Base-by-base conservation (phyloP, 2,113 vertebrate genomes). In the Pipra filicauda region DNA sequence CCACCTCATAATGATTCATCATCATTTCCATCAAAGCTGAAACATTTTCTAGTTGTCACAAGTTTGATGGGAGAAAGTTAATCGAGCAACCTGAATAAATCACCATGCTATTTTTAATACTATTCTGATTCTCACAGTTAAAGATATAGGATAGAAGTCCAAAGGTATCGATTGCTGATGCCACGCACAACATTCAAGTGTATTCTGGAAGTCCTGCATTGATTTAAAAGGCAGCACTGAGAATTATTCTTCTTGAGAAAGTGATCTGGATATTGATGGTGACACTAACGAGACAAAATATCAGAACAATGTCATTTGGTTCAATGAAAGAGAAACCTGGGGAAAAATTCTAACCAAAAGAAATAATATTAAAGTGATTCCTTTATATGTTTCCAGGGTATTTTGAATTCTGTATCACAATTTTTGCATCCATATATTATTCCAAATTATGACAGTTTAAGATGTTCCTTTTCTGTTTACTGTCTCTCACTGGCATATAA, bases 161-260 rank as follows among this genome's bases (percentile, higher is more conserved):
- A 57, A 86, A 93, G 16, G 13, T 18, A 8, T 62, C 33, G 71
- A 6, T 19, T 64, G 35, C 35, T 93, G 43, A 57, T 88, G 51
- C 17, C 43, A 59, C 48, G 12, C 23, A 43, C 15, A 84, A 30
- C 8, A 74, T 74, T 74, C 17, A 64, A 59, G 33, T 21, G 2
- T 44, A 72, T 65, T 87, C 39, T 4, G 2, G 27, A 92, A 88
- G 46, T 64, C 11, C 24, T 84, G 48, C 16, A 75, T 81, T 78
- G 80, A 90, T 93, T 88, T 91, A 48, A 54, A 85, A 79, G 37
- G 31, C n/a, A 88, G 8, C 28, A 51, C 26, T 70, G 30, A 62
- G 67, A 92, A 82, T 83, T 80, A 44, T 41, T 91, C 44, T 75
- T 93, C 49, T 73, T 93, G 74, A 93, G 46, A 79, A 85, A 92